phyloP scores from a whole-genome alignment of 2,888 invertebrate species.

The Pollenia labialis region DNA sequence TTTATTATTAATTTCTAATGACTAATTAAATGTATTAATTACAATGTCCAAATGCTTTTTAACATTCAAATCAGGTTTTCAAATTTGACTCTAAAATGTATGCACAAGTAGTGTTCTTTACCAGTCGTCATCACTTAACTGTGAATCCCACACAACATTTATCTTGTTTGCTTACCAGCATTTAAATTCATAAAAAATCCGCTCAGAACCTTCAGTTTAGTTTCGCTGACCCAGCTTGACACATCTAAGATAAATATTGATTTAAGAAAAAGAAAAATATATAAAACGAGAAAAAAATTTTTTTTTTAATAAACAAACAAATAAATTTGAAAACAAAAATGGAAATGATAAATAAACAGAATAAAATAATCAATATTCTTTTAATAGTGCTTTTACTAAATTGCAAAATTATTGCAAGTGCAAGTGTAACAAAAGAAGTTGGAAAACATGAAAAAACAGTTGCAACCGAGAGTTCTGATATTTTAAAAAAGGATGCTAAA shows the following conservation, averaged over 20 bases:
- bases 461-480: not conserved
- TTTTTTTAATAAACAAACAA: not conserved
- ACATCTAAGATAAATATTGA: constrained; percentile 24
- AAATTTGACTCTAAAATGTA: not conserved
- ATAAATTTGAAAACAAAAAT: constrained; percentile 17
- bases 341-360: constrained; percentile 5
- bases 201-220: constrained; percentile 46
- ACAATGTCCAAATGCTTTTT: not conserved
- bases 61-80: not conserved
- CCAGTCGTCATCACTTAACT: constrained; percentile 24
- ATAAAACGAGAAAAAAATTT: not conserved
- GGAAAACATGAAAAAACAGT: not conserved
- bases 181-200: constrained; percentile 37
- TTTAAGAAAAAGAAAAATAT: not conserved
- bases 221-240: constrained; percentile 30
- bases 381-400: constrained; percentile 20
- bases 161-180: constrained; percentile 37
- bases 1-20: too few species aligned
- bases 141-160: constrained; percentile 39
- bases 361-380: constrained; percentile 15
- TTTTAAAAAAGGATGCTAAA: not conserved
- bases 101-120: constrained; percentile 1
- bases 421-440: not conserved
- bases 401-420: constrained; percentile 29
- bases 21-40: not conserved